Evolutionary conservation across 2,797 vertebrate species (phyloP), one percentile per base, ranked within the genome.

Genomic region (Dryobates pubescens): DNA sequence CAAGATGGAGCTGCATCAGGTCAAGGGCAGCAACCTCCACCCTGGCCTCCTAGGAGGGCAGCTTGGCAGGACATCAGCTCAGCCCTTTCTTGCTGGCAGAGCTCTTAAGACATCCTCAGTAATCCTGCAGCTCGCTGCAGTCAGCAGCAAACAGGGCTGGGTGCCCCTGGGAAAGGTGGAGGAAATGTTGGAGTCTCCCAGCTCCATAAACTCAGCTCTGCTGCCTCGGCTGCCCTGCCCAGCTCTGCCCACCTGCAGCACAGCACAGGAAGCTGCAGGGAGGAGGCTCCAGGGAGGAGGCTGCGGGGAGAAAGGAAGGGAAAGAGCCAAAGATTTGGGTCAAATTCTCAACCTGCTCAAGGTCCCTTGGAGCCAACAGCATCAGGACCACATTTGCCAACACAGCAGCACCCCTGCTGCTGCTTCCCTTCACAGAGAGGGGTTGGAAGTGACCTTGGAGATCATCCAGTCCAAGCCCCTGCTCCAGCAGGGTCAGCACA

Each of bases 61-160:
- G 0, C 1, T 32, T 3, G 1, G 27, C 58, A 24, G 78, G 24
- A 38, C 74, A 81, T 67, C 89, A 43, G 75, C 7, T 29, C 72
- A 69, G 27, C 22, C 17, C 72, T 89, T 70, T 59, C 63, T 89
- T 76, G 27, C 5, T 2, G 7, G 61, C 29, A 70, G 41, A 67
- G 41, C 70, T 41, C 17, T 68, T 68, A 26, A 34, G 62, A n/a
- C 49, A n/a, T 7, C 54, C 36, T 72, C 18, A 19, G 18, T 79
- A 92, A 88, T 63, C 58, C 82, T 65, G 18, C 65, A 73, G 47
- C 70, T 76, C 17, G n/a, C 90, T 90, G 65, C 70, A 68, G 90
- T 82, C 92, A 88, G 88, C 93, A 92, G 75, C 29, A 30, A 51
- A 17, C 23, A 47, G 64, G 90, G 90, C 8, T 74, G 82, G 90